Conservation (phyloP, 2,797 vertebrate species). For the Brachyalestes nurse region DNA sequence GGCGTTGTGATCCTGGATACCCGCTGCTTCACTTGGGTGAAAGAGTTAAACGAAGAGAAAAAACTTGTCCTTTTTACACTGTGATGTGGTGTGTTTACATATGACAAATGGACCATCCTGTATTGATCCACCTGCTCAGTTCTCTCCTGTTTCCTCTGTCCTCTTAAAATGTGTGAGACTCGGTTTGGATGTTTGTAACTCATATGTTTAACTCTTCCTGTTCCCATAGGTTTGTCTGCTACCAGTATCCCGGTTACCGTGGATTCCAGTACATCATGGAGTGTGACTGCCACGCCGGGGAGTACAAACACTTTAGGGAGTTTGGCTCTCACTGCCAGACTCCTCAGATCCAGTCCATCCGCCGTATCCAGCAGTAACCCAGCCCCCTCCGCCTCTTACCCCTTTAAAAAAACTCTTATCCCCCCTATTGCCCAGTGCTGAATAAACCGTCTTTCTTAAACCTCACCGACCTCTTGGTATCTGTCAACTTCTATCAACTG, state of each 20-base stretch:
- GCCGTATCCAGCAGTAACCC: constrained; percentile 91
- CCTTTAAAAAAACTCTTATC: constrained; percentile 58
- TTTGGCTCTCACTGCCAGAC: constrained; percentile 92
- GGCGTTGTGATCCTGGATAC: too few relatives aligned
- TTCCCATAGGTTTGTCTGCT: constrained; percentile 88
- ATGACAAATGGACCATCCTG: too few relatives aligned
- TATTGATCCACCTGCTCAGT: too few relatives aligned
- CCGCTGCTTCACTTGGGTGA: too few relatives aligned
- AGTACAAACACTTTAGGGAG: constrained; percentile 92
- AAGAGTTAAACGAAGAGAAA: too few relatives aligned
- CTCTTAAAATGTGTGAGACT: background rate
- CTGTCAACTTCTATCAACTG: constrained; percentile 9
- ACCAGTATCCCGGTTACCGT: constrained; percentile 92
- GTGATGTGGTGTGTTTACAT: too few relatives aligned
- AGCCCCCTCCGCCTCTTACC: constrained; percentile 35
- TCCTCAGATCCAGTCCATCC: constrained; percentile 93
- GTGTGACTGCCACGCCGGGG: constrained; percentile 87
- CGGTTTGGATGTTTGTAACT: background rate
- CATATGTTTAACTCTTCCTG: background rate
- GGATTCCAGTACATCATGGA: constrained; percentile 95
- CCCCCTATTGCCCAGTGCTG: constrained; percentile 68
- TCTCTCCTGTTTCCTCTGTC: background rate
- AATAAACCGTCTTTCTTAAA: constrained; percentile 85
- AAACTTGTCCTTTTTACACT: too few relatives aligned
- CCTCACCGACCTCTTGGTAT: constrained; percentile 66